Percentiles rank a stretch among this genome's conserved stretches.
Evolutionary conservation across 2,113 vertebrate species (phyloP).

Genomic region (Tamias sibiricus): DNA sequence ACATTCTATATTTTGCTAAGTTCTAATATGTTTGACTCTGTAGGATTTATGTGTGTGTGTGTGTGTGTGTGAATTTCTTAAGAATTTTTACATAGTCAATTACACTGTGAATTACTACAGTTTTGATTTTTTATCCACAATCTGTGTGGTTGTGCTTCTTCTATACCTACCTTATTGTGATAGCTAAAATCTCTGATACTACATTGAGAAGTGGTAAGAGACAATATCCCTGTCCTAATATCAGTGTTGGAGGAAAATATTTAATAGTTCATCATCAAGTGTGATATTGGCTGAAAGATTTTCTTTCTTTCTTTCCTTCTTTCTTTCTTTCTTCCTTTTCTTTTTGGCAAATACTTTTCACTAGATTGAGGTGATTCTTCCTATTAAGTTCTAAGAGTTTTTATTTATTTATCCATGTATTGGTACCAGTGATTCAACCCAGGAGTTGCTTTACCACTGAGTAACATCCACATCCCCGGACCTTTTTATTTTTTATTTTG

Average conservation of each 20-base stretch:
- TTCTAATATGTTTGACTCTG: constrained; percentile 7
- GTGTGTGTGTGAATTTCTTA: not conserved
- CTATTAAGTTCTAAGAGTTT: constrained; percentile 31
- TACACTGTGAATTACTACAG: not conserved
- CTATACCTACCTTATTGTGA: not conserved
- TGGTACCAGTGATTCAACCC: too few species aligned
- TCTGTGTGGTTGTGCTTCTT: not conserved
- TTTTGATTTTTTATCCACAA: constrained; percentile 30
- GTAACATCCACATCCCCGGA: too few species aligned
- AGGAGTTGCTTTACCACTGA: too few species aligned
- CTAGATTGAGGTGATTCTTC: not conserved
- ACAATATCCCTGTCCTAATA: not conserved
- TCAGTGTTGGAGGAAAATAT: not conserved
- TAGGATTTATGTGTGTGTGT: too few species aligned
- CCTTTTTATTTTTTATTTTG: too few species aligned
- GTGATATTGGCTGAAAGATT: not conserved
- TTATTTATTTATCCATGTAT: not conserved
- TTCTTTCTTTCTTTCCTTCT: not conserved
- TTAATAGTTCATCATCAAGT: not conserved
- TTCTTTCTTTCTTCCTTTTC: not conserved
- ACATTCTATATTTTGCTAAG: not conserved
- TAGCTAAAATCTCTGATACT: not conserved
- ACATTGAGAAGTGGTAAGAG: not conserved
- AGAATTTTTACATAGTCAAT: not conserved
- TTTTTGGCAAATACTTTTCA: not conserved